phyloP scores from a whole-genome alignment of 30 jellyfish, hydroid and myxozoan species.

The Aurelia aurita region DNA sequence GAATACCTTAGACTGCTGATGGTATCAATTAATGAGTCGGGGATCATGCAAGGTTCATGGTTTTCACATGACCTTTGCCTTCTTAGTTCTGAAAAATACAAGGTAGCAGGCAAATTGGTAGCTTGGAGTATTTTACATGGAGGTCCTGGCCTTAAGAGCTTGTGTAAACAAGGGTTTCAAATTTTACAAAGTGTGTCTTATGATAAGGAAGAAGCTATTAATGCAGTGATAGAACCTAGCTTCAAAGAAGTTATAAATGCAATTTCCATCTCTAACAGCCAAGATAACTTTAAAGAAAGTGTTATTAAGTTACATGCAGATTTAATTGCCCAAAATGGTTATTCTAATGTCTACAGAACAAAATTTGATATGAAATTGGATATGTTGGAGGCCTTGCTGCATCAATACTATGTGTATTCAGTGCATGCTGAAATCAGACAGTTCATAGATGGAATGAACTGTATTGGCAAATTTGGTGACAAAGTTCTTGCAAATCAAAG shows the following conservation, averaged over 20 bases:
- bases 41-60: constrained; percentile 42
- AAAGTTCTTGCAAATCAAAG: constrained; percentile 20
- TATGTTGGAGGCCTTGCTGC: constrained; percentile 45
- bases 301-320: constrained; percentile 19
- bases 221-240: constrained; percentile 42
- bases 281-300: constrained; percentile 11
- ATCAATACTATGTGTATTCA: constrained; percentile 29
- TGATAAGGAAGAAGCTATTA: constrained; percentile 29
- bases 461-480: constrained; percentile 27
- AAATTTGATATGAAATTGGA: constrained; percentile 27
- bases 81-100: constrained; percentile 16
- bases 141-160: constrained; percentile 53
- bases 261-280: constrained; percentile 9
- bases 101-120: constrained; percentile 53
- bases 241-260: constrained; percentile 24
- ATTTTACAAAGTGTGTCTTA: constrained; percentile 20
- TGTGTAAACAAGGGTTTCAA: constrained; percentile 28
- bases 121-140: constrained; percentile 60
- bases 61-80: constrained; percentile 35
- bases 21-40: constrained; percentile 27
- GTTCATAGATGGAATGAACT: constrained; percentile 45
- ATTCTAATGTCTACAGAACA: constrained; percentile 24
- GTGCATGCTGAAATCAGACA: constrained; percentile 56
- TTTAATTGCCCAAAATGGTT: constrained; percentile 27
- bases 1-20: constrained; percentile 28